Evolutionary conservation across 2,888 invertebrate species (phyloP).

Genomic region (Tortricodes alternella): DNA sequence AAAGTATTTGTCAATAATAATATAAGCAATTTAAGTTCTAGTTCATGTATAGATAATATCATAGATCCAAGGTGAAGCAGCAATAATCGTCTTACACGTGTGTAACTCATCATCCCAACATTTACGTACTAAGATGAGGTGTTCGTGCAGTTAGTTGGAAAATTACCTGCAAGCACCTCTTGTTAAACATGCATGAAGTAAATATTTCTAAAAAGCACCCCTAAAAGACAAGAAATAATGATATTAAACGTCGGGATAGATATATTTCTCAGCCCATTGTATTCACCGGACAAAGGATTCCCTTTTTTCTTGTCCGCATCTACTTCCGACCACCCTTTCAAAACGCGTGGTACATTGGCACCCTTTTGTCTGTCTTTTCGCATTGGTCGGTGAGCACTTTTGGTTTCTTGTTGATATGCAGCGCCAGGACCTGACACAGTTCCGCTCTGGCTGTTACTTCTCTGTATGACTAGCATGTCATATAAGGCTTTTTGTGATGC

Average conservation of each 20-base stretch:
- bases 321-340: constrained; percentile 31
- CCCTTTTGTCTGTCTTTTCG: constrained; percentile 27
- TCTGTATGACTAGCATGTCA: neutral
- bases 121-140: too few species aligned
- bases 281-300: constrained; percentile 24
- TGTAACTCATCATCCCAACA: neutral
- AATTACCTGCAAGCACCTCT: neutral
- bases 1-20: too few species aligned
- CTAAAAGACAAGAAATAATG: constrained; percentile 29
- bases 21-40: too few species aligned
- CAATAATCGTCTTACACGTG: neutral
- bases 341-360: constrained; percentile 25
- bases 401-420: constrained; percentile 26
- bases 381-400: constrained; percentile 13
- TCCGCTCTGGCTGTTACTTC: neutral
- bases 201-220: constrained; percentile 10
- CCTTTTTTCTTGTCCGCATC: constrained; percentile 27
- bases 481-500: too few species aligned
- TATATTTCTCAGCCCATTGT: constrained; percentile 28
- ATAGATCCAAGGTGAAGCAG: too few species aligned
- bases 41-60: too few species aligned
- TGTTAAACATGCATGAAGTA: constrained; percentile 8
- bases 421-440: constrained; percentile 3
- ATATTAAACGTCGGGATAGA: constrained; percentile 27
- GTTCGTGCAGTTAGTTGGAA: neutral